Evolutionary conservation across 1,140 invertebrate species (phyloP), one percentile per base, ranked within the genome.

Genomic region (Drosophila carrolli): DNA sequence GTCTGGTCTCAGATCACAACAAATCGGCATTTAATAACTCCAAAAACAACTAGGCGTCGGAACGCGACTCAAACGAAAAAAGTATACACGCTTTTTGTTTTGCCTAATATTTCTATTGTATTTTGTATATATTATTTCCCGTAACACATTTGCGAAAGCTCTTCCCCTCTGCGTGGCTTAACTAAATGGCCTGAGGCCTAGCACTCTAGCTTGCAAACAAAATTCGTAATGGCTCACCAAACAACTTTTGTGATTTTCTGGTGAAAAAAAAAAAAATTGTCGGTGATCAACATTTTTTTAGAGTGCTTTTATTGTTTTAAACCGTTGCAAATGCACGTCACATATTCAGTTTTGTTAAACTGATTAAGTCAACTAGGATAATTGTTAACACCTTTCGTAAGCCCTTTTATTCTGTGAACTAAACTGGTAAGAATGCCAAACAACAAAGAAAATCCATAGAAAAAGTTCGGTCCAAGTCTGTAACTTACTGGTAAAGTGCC

Each of bases 11-110:
- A 73, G 43, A 51, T 41, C 13, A 66, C 57, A 73, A 59, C 53
- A 66, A 57, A 55, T 40, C 47, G 50, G 50, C 50, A 11, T 37
- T 53, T 53, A 37, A 2, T 29, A 8, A 8, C 16, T 16, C 1
- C 9, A 16, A 38, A 40, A 9, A 44, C 48, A 32, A 44, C 16
- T 32, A 71, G 47, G 43, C 41, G 53, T 57, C 73, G 35, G 41
- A 75, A 73, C 74, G 73, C 62, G 55, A 51, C 62, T 57, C 63
- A 19, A 55, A 50, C 56, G 63, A 57, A 57, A 75, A 3, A 74
- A 40, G 61, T 37, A 48, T 48, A 48, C 48, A 40, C 16, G 7
- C 5, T 13, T 32, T 38, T 19, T 13, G 40, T 54, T 65, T 56
- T 27, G 7, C 11, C 16, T 37, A 16, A 44, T 23, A 10, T 27